Evolutionary conservation across 2,113 vertebrate species (phyloP).

Genomic region (Morone saxatilis): DNA sequence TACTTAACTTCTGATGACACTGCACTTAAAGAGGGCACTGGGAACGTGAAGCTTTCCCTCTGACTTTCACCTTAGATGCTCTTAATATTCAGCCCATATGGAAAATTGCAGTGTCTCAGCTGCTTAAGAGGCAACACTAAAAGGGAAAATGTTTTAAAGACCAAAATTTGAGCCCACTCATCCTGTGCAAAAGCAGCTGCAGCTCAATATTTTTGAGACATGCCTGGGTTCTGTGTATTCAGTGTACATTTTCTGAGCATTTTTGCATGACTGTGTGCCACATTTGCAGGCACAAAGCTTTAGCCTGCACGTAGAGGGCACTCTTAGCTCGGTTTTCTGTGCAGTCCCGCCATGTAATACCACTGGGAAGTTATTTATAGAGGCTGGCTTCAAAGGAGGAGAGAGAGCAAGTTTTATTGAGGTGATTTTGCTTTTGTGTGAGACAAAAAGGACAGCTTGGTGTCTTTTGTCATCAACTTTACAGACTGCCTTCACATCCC

Average conservation of each 20-base stretch:
- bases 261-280: slow-evolving; percentile 21
- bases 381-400: slow-evolving; percentile 63
- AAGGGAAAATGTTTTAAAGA: neutral
- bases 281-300: slow-evolving; percentile 25
- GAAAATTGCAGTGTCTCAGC: neutral
- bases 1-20: slow-evolving; percentile 68
- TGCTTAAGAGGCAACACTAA: neutral
- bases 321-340: slow-evolving; percentile 69
- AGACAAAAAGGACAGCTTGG: slow-evolving; percentile 33
- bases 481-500: neutral
- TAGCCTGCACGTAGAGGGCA: slow-evolving; percentile 77
- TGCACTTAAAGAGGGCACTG: slow-evolving; percentile 50
- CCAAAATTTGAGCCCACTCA: slow-evolving; percentile 1
- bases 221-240: neutral
- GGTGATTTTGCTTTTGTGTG: slow-evolving; percentile 63
- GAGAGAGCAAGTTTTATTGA: slow-evolving; percentile 54
- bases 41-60: slow-evolving; percentile 28
- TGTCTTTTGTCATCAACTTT: slow-evolving; percentile 47
- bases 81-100: neutral
- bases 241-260: neutral
- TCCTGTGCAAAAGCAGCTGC: neutral
- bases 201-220: neutral
- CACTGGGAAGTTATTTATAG: slow-evolving; percentile 71
- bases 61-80: slow-evolving; percentile 42
- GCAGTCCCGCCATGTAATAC: slow-evolving; percentile 39